Evolutionary conservation across 2,113 vertebrate genomes (phyloP).

Genomic region (Trinectes maculatus): DNA sequence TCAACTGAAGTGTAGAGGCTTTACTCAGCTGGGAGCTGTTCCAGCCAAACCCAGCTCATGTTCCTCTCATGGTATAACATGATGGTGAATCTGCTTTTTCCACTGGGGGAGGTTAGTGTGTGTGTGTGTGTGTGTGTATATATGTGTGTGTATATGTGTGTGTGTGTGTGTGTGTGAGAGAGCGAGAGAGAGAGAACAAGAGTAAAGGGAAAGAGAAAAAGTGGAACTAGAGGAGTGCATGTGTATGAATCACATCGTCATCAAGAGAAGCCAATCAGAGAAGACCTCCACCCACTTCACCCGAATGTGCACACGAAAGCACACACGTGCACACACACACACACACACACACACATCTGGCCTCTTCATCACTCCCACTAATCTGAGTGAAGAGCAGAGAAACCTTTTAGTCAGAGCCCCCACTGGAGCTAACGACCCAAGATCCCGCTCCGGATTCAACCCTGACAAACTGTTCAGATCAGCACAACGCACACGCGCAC

Average conservation of each 20-base stretch:
- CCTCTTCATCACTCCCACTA: constrained; percentile 23
- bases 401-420: constrained; percentile 2
- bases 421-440: not conserved
- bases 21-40: not conserved
- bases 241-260: constrained; percentile 16
- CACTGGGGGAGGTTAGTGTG: constrained; percentile 3
- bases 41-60: constrained; percentile 8
- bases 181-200: not conserved
- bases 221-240: not conserved
- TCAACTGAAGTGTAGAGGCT: not conserved
- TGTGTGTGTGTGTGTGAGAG: not conserved
- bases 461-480: not conserved
- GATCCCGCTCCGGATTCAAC: not conserved
- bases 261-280: constrained; percentile 24
- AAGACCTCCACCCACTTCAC: constrained; percentile 15
- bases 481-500: not conserved
- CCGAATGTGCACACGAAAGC: not conserved
- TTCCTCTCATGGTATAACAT: constrained; percentile 20
- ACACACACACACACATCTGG: constrained; percentile 37
- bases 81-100: constrained; percentile 50
- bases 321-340: constrained; percentile 1
- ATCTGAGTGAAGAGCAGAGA: constrained; percentile 14
- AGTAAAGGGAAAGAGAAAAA: not conserved
- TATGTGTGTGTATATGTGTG: not conserved
- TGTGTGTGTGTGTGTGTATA: constrained; percentile 11